Percentiles rank a stretch among this genome's conserved stretches.
phyloP scores from a whole-genome alignment of 2,888 invertebrate species.

The Hoplodrina blanda region DNA sequence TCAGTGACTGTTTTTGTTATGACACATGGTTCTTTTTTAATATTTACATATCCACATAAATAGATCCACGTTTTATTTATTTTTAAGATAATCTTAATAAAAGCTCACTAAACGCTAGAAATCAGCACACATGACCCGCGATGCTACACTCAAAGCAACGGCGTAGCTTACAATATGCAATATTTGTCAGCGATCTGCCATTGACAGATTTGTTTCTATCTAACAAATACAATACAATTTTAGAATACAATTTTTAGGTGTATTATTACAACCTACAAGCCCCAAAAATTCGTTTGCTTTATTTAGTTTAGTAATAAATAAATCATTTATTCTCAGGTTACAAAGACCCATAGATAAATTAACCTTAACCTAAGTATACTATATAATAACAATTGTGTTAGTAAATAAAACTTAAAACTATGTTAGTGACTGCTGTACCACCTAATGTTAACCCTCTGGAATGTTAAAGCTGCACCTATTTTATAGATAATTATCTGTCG shows the following conservation, averaged over 20 bases:
- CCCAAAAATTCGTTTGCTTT: no score
- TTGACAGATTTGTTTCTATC: neutral
- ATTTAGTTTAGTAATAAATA: neutral
- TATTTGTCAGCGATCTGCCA: neutral
- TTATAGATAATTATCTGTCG: no score
- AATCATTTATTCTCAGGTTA: no score
- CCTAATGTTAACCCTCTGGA: neutral
- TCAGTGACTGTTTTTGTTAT: conserved; percentile 1
- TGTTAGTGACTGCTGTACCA: no score
- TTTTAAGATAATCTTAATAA: no score
- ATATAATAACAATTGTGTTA: no score
- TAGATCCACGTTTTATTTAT: neutral
- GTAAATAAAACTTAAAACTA: no score
- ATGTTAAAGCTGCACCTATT: neutral
- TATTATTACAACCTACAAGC: neutral
- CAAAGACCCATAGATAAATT: no score
- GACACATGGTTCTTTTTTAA: neutral
- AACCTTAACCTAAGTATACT: no score
- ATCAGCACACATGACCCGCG: no score
- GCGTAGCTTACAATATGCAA: conserved; percentile 6
- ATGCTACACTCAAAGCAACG: neutral
- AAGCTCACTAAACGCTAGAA: neutral
- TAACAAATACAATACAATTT: neutral
- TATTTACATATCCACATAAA: neutral
- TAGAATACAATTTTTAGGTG: no score